Base-by-base conservation (phyloP, 1,140 invertebrate genomes). In the Lepidotrigona ventralis region DNA sequence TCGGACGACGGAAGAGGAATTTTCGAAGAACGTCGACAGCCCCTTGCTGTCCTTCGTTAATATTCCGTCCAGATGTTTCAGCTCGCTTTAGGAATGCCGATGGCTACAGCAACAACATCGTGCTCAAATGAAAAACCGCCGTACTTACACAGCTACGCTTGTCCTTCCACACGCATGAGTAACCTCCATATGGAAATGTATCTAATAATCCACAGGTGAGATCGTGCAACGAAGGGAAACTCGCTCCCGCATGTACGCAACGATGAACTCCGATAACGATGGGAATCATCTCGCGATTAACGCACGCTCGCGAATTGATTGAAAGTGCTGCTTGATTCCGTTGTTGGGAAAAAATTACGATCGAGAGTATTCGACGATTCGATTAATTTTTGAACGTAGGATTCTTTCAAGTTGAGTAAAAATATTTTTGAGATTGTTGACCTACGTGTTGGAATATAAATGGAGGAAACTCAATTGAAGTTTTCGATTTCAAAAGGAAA, bases 21-120 rank as follows among this genome's bases (percentile, higher is more conserved):
- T 78, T 39, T 39, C 53, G 54, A 78, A 71, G 81, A 83, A 80
- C 33, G 33, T 39, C 39, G 26, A n/a, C 69, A 76, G 78, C 63
- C 54, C 79, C 72, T 77, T 75, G 53, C 63, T 69, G 79, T 26
- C 76, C 39, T 64, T 89, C 81, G 87, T 89, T 89, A 88, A 88
- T 90, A 88, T 88, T 89, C 86, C 85, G 78, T 21, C 84, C 81
- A 79, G 81, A 88, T 83, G 80, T 88, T 88, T 85, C 70, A 74
- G 85, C 53, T 71, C 73, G 82, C 80, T 83, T 64, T 77, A 66
- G 68, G 73, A 81, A 71, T 83, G 69, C 60, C 69, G 86, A 79
- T 82, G 80, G 51, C 58, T 53, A 46, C 70, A 11, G 58, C 51
- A 51, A 46, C 70, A 15, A 53, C 51, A 51, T 26, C 66, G 51